Percentiles rank a stretch among this genome's conserved stretches.
These are phyloP conservation scores for Microctonus aethiopoides DNA, from an alignment of 2,888 invertebrate genomes.

Conservation along the genomic window DNA sequence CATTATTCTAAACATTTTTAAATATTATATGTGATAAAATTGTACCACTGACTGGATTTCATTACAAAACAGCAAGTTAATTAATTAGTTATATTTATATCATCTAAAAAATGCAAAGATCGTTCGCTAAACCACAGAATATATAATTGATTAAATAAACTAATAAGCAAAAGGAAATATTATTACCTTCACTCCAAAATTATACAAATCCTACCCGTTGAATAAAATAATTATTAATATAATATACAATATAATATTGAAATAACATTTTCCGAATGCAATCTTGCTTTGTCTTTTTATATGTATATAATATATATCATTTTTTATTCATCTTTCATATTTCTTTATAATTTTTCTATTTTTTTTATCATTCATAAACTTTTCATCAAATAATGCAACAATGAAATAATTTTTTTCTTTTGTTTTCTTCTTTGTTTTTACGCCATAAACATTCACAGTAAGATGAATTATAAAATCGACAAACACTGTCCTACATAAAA, in stretches of 20 bases:
- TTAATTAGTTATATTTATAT: neutral
- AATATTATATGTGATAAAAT: neutral
- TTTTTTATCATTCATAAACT: constrained; percentile 23
- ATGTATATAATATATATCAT: constrained; percentile 26
- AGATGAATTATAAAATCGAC: neutral
- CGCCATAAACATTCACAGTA: neutral
- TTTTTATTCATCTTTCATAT: constrained; percentile 25
- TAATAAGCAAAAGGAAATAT: constrained; percentile 30
- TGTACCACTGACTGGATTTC: neutral
- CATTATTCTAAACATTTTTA: neutral
- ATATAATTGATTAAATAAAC: constrained; percentile 23
- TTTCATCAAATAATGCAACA: constrained; percentile 30
- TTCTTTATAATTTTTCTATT: constrained; percentile 22
- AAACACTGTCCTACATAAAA: constrained; percentile 15
- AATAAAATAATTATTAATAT: constrained; percentile 32
- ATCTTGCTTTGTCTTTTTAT: constrained; percentile 47
- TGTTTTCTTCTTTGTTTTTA: too few species aligned
- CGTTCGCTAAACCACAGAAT: constrained; percentile 16
- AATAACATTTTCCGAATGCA: constrained; percentile 49
- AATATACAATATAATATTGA: constrained; percentile 43
- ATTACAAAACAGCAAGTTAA: neutral
- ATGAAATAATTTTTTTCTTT: constrained; percentile 26
- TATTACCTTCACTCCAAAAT: neutral
- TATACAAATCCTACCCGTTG: neutral
- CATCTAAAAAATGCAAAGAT: constrained; percentile 25